Conservation (phyloP, 2,113 vertebrate species). For the Pedetes capensis region DNA sequence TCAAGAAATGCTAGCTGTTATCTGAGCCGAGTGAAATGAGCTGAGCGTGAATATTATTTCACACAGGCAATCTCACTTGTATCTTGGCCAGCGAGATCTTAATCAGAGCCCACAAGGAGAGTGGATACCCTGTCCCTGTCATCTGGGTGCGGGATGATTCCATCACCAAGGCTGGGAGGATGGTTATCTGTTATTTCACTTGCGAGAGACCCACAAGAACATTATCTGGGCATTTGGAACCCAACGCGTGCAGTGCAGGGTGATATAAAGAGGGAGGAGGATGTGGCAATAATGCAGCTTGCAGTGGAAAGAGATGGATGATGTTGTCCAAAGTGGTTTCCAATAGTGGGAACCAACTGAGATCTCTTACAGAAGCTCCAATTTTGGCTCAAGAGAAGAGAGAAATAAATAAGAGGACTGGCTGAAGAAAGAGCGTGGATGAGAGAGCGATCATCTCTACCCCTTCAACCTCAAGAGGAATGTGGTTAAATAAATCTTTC, state of each 20-base stretch:
- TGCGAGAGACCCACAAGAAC: constrained; percentile 76
- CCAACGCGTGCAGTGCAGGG: constrained; percentile 73
- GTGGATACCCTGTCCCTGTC: constrained; percentile 68
- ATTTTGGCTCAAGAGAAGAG: constrained; percentile 69
- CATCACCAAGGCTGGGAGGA: constrained; percentile 69
- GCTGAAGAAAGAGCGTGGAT: constrained; percentile 51
- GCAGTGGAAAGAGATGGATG: constrained; percentile 77
- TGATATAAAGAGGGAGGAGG: constrained; percentile 81
- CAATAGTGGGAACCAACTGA: constrained; percentile 76
- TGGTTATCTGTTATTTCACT: constrained; percentile 83
- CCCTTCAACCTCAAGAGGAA: constrained; percentile 74
- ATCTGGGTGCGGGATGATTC: constrained; percentile 77
- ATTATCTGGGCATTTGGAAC: constrained; percentile 81
- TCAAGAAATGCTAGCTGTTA: constrained; percentile 51
- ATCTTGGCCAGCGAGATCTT: constrained; percentile 81
- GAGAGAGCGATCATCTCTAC: constrained; percentile 64
- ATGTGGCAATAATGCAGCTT: constrained; percentile 80
- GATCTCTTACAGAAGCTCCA: constrained; percentile 66
- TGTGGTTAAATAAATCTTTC: constrained; percentile 75
- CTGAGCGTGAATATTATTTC: constrained; percentile 81
- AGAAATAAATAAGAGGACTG: constrained; percentile 60
- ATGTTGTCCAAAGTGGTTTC: constrained; percentile 77
- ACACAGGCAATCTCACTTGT: constrained; percentile 82
- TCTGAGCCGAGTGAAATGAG: constrained; percentile 77
- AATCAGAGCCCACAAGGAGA: constrained; percentile 67